Evolutionary conservation across 2,797 vertebrate genomes (phyloP).

Genomic region (Crocidura indochinensis): DNA sequence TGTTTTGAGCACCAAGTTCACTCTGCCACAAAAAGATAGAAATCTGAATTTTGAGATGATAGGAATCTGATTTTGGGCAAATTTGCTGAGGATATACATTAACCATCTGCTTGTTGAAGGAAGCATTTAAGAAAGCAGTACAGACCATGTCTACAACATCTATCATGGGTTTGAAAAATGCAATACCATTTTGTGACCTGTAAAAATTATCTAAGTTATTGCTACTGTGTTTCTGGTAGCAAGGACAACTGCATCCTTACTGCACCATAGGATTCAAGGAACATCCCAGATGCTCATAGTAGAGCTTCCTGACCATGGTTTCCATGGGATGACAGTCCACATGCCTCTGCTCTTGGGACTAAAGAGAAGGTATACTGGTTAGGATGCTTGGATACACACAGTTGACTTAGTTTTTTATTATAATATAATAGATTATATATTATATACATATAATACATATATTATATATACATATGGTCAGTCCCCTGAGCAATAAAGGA

Average conservation of each 20-base stretch:
- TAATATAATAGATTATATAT: too few relatives aligned
- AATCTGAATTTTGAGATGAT: slow-evolving; percentile 4
- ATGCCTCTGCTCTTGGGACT: neutral
- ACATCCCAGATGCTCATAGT: neutral
- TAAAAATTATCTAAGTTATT: neutral
- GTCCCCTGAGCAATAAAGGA: too few relatives aligned
- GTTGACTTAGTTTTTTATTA: too few relatives aligned
- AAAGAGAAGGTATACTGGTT: too few relatives aligned
- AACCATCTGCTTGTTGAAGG: neutral
- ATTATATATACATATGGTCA: too few relatives aligned
- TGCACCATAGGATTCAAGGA: neutral
- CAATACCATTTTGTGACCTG: neutral
- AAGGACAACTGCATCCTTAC: neutral
- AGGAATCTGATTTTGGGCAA: slow-evolving; percentile 1
- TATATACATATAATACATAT: too few relatives aligned
- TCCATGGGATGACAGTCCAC: neutral
- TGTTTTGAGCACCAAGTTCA: slow-evolving; percentile 44
- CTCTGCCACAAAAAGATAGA: neutral
- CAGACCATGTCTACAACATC: neutral
- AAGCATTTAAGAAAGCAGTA: neutral
- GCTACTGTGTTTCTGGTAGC: slow-evolving; percentile 54
- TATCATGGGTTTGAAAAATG: slow-evolving; percentile 1
- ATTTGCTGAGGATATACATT: neutral
- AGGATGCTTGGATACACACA: too few relatives aligned
- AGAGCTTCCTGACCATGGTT: neutral